Evolutionary conservation across 1,140 invertebrate genomes (phyloP).

Genomic region (Patella vulgata): DNA sequence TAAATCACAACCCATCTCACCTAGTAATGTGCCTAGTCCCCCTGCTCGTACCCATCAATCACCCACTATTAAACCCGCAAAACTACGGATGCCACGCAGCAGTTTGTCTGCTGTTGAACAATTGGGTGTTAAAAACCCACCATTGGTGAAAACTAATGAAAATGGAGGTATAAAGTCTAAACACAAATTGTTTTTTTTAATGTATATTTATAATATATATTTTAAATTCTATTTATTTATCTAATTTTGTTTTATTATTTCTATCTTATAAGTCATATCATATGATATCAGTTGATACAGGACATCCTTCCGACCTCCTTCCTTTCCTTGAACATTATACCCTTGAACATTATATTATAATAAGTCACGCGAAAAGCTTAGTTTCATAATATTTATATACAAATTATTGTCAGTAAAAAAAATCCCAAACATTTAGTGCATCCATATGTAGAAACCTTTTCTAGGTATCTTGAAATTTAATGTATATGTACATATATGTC

Average conservation of each 20-base stretch:
- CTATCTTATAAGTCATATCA: background rate
- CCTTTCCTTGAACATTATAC: no score
- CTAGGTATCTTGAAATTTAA: no score
- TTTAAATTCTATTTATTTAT: background rate
- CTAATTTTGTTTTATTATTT: background rate
- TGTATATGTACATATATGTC: no score
- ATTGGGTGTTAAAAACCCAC: slow-evolving; percentile 53
- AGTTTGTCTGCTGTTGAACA: slow-evolving; percentile 50
- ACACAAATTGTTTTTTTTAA: background rate
- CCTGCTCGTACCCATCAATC: slow-evolving; percentile 10
- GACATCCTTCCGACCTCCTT: background rate
- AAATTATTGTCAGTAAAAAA: no score
- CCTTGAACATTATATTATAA: no score
- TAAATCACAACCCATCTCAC: background rate
- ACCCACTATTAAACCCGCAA: slow-evolving; percentile 9
- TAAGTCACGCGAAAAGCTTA: no score
- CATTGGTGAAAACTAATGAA: slow-evolving; percentile 27
- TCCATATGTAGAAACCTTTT: no score
- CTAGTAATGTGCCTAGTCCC: slow-evolving; percentile 14
- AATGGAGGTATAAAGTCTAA: slow-evolving; percentile 46
- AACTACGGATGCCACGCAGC: slow-evolving; percentile 16
- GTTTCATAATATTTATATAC: no score
- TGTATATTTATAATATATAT: slow-evolving; percentile 5
- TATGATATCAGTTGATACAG: background rate
- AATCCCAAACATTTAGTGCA: no score